Base-by-base conservation (phyloP, 2,113 vertebrate species). In the Melierax canorus region DNA sequence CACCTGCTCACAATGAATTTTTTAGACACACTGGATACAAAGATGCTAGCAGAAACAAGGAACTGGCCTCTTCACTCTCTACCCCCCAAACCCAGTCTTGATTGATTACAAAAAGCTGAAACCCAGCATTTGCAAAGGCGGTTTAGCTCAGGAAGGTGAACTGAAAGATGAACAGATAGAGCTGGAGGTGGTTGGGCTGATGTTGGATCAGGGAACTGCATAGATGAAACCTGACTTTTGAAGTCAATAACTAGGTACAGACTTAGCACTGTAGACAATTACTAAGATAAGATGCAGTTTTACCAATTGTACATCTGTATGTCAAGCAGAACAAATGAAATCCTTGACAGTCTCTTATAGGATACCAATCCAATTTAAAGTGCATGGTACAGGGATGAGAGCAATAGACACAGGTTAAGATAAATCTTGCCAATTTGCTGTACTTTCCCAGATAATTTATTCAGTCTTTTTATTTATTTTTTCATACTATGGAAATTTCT, bases 291-390 rank as follows among this genome's bases (percentile, higher is more conserved):
- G 92, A 95, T 89, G 90, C 95, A 93, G 92, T 93, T 97, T 96
- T 94, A 92, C 94, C 95, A 92, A 87, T 96, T 96, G 91, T 96
- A 95, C 88, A 74, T 94, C 90, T 92, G 91, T 93, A 89, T 91
- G 95, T 96, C 95, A 97, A 97, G 95, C 94, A 97, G 90, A 96
- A 97, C 95, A 95, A 97, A 95, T 95, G 79, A 92, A 97, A 97
- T 97, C 90, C 92, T 87, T 95, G 95, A 95, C 97, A 96, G 82
- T 66, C 62, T 84, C 32, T 96, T 96, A 95, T 46, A 97, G 95
- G 91, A 94, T 96, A 96, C 91, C 92, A 96, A 88, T 95, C 86
- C 94, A 97, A 97, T 96, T 97, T 97, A 95, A 97, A 96, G 94
- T 92, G 87, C 87, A 83, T 51, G 58, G 69, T 64, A 81, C n/a